These are phyloP conservation scores for Alauda arvensis DNA, from an alignment of 2,797 vertebrate genomes.

Conservation along the genomic window DNA sequence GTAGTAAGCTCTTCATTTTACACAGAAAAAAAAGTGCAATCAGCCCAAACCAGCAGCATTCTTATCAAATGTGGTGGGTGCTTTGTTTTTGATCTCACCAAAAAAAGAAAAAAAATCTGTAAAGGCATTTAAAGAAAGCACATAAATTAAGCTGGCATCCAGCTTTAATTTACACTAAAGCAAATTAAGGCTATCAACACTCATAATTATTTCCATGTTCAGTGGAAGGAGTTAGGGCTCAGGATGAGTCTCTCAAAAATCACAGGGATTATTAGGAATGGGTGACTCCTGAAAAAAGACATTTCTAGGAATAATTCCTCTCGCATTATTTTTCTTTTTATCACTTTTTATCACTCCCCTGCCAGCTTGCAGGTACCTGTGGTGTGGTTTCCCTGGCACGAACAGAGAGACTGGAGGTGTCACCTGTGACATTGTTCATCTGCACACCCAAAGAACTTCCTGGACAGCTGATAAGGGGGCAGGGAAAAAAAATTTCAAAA, in stretches of 20 bases:
- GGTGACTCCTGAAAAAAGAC: neutral
- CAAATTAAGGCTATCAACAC: conserved; percentile 26
- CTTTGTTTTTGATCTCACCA: neutral
- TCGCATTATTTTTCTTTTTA: neutral
- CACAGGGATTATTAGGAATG: conserved; percentile 15
- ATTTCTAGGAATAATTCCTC: neutral
- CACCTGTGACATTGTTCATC: neutral
- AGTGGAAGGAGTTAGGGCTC: neutral
- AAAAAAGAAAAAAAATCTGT: neutral
- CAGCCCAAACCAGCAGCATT: conserved; percentile 2
- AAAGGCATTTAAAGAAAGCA: conserved; percentile 31
- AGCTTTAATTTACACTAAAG: conserved; percentile 22
- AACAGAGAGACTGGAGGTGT: neutral
- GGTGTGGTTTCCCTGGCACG: neutral
- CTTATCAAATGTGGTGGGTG: neutral
- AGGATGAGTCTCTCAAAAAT: neutral
- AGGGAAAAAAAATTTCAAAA: neutral
- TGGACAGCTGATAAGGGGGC: neutral
- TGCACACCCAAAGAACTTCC: neutral
- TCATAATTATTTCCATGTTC: conserved; percentile 12
- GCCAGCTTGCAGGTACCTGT: rapidly evolving
- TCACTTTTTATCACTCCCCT: neutral
- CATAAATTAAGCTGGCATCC: conserved; percentile 4
- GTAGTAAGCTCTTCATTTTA: conserved; percentile 43
- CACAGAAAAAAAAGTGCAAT: conserved; percentile 5